Evolutionary conservation across 1,140 invertebrate genomes (phyloP), one percentile per base, ranked within the genome.

Genomic region (Berghia stephanieae): DNA sequence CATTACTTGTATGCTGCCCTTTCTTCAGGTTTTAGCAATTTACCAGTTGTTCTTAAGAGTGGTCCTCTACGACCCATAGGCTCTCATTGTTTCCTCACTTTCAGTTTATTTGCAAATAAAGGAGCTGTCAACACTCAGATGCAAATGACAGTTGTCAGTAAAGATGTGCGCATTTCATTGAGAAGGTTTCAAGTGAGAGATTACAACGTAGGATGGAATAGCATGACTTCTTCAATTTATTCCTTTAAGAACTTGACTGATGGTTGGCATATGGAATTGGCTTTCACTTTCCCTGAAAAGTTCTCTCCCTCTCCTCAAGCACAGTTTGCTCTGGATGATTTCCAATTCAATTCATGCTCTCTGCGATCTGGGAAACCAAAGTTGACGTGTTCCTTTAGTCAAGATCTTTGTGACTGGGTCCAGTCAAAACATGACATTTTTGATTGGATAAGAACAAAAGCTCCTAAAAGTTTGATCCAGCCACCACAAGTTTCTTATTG

Each of bases 21-120:
- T 18, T 80, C 82, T 55, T 66, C 73, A 44, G 86, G 87, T 16
- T 81, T 87, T 16, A 87, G 83, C 78, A 81, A 80, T 34, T 82
- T 79, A 10, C 46, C 63, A 8, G 86, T 85, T 34, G 36, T 82
- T 6, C 71, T 88, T 6, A 81, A 80, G 31, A 88, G 86, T 79
- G 86, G 86, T 42, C 21, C 72, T 4, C 52, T 88, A n/a, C 83
- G 86, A 16, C 43, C 80, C 43, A 40, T 84, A 42, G 82, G 83
- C 36, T 63, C 52, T 8, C 78, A 73, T 1, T 88, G 87, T 78
- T 81, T 84, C 57, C 84, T 88, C 79, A 71, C 77, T 24, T 94
- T 95, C 84, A 95, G 91, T 90, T 93, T 90, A 82, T 93, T 94
- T 95, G 93, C 93, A 91, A 83, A 94, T 94, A 44, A 49, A 5